Base-by-base conservation (phyloP, 1,140 invertebrate species). In the Ceratosolen solmsi region DNA sequence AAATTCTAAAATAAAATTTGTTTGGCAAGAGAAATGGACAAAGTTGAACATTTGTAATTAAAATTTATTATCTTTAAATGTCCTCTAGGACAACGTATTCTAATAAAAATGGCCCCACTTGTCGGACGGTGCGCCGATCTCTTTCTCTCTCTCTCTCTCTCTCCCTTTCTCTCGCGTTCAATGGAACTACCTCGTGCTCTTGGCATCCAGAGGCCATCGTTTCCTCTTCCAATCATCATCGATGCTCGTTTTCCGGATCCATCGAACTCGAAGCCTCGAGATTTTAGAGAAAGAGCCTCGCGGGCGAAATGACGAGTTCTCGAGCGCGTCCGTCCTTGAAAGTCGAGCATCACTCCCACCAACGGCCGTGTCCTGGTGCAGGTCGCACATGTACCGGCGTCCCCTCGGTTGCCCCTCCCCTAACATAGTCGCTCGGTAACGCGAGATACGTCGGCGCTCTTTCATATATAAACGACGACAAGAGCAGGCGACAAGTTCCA, bases 311-410 rank as follows among this genome's bases (percentile, higher is more conserved):
- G 13, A 46, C 41, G 13, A 46, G 41, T 13, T 46, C 41, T 46
- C 7, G 20, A n/a, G n/a, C n/a, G n/a, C n/a, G n/a, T n/a, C n/a
- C 49, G 51, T 20, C 77, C 87, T 87, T 88, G 87, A 84, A 85
- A 85, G 85, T 86, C 81, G 72, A 87, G 85, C 86, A 84, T 9
- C 3, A 36, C 54, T 60, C 73, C 73, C 73, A 75, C 73, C 73
- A 77, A 3, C n/a, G 54, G 13, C 9, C 54, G 20, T 7, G 41
- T 60, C 73, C 73, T 38, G 38, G 60, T 41, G 60, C 36, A 38
- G n/a, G 30, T 22, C 36, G n/a, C 75, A 30, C 30, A 60, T n/a
- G 56, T 60, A 74, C 54, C 36, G 54, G 54, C 56, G n/a, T 27
- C 11, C 1, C 38, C 8, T n/a, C n/a, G 15, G 46, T 20, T 30